Conservation (phyloP, 64 coral and sea anemone species). For the Stichodactyla helianthus region DNA sequence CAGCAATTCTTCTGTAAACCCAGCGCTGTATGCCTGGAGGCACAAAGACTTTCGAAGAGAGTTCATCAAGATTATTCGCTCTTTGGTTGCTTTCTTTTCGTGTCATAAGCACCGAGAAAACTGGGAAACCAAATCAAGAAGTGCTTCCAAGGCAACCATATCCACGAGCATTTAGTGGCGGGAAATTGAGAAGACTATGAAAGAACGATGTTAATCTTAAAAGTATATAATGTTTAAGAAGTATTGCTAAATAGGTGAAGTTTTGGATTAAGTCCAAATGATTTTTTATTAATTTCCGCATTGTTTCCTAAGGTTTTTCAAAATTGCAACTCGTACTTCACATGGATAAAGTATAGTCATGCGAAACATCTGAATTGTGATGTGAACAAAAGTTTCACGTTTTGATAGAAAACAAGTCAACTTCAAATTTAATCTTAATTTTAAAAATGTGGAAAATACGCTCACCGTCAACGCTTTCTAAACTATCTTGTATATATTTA, state of each 20-base stretch:
- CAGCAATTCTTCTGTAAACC: constrained; percentile 71
- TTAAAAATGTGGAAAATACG: too few species aligned
- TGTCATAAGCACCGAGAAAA: constrained; percentile 31
- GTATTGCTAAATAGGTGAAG: neutral
- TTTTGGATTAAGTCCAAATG: neutral
- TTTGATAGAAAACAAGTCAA: too few species aligned
- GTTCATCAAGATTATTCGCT: constrained; percentile 68
- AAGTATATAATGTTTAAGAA: neutral
- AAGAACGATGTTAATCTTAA: neutral
- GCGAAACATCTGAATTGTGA: too few species aligned
- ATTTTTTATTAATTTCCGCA: neutral
- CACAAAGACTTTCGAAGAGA: constrained; percentile 76
- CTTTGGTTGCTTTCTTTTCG: constrained; percentile 1
- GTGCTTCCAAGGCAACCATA: constrained; percentile 3
- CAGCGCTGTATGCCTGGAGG: constrained; percentile 65
- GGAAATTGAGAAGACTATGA: neutral
- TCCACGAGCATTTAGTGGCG: neutral
- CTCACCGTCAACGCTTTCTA: too few species aligned
- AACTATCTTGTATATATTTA: too few species aligned
- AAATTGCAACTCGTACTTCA: too few species aligned
- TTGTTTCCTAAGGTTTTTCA: too few species aligned
- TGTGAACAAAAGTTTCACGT: too few species aligned
- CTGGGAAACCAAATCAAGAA: constrained; percentile 17
- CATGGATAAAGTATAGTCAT: too few species aligned
- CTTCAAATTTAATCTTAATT: too few species aligned